Evolutionary conservation across 2,888 invertebrate species (phyloP).

Genomic region (Pterobdella sp.): DNA sequence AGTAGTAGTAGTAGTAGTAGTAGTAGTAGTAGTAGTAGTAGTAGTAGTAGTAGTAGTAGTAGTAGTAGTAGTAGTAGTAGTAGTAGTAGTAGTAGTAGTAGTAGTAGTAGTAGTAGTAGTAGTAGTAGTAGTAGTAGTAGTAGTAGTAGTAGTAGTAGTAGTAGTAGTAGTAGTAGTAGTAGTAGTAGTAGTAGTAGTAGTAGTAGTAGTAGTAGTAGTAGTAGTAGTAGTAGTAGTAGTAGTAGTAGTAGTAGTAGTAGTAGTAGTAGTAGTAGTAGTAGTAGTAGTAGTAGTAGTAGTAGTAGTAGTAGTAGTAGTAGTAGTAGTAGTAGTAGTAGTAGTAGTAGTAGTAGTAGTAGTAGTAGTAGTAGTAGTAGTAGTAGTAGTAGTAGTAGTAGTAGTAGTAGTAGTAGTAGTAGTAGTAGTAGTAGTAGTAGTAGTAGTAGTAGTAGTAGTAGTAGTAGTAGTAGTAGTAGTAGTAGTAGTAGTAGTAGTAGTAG

Average conservation of each 20-base stretch:
- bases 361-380: conserved; percentile 18
- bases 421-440: not conserved
- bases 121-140: conserved; percentile 18
- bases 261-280: conserved; percentile 19
- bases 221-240: conserved; percentile 6
- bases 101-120: conserved; percentile 21
- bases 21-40: conserved; percentile 16
- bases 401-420: not conserved
- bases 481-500: conserved; percentile 26
- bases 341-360: conserved; percentile 19
- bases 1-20: conserved; percentile 18
- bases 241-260: not conserved
- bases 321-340: conserved; percentile 20
- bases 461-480: conserved; percentile 26
- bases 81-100: conserved; percentile 6
- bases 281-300: conserved; percentile 19
- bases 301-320: conserved; percentile 20
- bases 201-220: conserved; percentile 15
- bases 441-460: conserved; percentile 16
- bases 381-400: not conserved
- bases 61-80: conserved; percentile 21
- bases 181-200: conserved; percentile 17
- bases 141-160: conserved; percentile 20
- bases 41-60: conserved; percentile 21
- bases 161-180: conserved; percentile 16